Conservation (phyloP, 2,888 invertebrate genomes). For the Gibbula magus region DNA sequence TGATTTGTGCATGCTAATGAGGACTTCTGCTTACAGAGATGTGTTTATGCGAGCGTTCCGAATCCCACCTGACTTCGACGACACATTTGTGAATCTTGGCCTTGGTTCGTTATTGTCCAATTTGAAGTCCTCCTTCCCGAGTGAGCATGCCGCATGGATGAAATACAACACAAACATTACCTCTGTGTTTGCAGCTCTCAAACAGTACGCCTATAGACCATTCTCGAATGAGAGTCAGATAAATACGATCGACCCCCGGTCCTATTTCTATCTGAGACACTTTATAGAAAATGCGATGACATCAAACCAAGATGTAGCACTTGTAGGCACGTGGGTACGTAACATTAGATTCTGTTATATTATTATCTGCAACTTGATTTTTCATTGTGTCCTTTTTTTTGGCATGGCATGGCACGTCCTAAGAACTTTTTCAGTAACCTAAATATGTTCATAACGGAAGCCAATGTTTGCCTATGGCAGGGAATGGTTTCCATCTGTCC, state of each 20-base stretch:
- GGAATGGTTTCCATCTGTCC: too few relatives aligned
- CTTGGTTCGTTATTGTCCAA: constrained; percentile 62
- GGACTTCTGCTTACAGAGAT: constrained; percentile 43
- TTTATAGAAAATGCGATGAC: constrained; percentile 56
- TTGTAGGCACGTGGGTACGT: constrained; percentile 67
- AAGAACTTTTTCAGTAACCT: too few relatives aligned
- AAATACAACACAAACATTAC: constrained; percentile 61
- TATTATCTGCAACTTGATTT: neutral
- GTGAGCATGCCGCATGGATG: constrained; percentile 55
- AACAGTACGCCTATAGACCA: constrained; percentile 64
- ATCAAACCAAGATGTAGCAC: constrained; percentile 51
- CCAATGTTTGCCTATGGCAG: too few relatives aligned
- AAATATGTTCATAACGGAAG: too few relatives aligned
- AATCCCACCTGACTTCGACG: constrained; percentile 71
- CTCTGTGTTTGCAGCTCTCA: constrained; percentile 60
- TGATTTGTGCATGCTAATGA: too few relatives aligned
- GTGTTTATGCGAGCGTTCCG: constrained; percentile 52
- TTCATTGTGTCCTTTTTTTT: neutral
- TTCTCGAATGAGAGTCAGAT: constrained; percentile 52
- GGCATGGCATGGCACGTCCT: too few relatives aligned
- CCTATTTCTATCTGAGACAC: constrained; percentile 63
- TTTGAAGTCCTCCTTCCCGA: constrained; percentile 51
- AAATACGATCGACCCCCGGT: constrained; percentile 64
- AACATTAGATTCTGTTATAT: too few relatives aligned
- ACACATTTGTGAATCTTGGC: constrained; percentile 69